These are phyloP conservation scores for Axea sp. DNA, from an alignment of 2,888 invertebrate species.

Conservation along the genomic window DNA sequence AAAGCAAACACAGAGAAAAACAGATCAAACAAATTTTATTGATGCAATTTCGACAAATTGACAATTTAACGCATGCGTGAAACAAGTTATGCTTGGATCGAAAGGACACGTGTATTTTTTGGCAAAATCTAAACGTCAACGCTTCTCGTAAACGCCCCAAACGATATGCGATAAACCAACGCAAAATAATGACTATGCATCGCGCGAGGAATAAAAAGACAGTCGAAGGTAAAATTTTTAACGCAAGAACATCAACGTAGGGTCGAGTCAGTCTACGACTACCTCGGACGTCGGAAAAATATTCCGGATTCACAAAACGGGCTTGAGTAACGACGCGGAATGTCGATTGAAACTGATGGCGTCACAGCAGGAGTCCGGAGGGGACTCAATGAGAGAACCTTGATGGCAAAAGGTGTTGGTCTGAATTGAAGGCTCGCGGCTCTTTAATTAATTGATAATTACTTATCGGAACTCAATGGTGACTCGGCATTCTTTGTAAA, in stretches of 20 bases:
- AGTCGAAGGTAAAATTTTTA: constrained; percentile 31
- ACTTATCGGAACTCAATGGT: constrained; percentile 68
- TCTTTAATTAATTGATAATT: constrained; percentile 72
- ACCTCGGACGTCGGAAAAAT: constrained; percentile 45
- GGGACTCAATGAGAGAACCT: constrained; percentile 35
- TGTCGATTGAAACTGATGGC: constrained; percentile 51
- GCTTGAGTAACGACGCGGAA: constrained; percentile 43
- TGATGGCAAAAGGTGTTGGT: constrained; percentile 58
- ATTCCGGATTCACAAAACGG: constrained; percentile 52
- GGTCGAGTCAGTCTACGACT: constrained; percentile 19
- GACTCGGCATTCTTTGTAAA: constrained; percentile 64
- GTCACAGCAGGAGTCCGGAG: constrained; percentile 46
- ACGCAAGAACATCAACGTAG: constrained; percentile 45
- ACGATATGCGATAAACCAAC: constrained; percentile 41
- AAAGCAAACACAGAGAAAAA: constrained; percentile 9
- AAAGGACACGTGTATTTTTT: constrained; percentile 37
- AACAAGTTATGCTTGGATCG: constrained; percentile 45
- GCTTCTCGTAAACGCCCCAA: constrained; percentile 41
- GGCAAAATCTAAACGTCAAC: constrained; percentile 49
- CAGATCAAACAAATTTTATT: constrained; percentile 30
- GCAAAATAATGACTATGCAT: constrained; percentile 43
- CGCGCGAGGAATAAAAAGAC: constrained; percentile 29
- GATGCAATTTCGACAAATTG: constrained; percentile 42
- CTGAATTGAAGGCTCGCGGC: constrained; percentile 59
- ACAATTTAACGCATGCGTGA: constrained; percentile 45